Base-by-base conservation (phyloP, 2,888 invertebrate genomes). In the Nomada goodeniana region DNA sequence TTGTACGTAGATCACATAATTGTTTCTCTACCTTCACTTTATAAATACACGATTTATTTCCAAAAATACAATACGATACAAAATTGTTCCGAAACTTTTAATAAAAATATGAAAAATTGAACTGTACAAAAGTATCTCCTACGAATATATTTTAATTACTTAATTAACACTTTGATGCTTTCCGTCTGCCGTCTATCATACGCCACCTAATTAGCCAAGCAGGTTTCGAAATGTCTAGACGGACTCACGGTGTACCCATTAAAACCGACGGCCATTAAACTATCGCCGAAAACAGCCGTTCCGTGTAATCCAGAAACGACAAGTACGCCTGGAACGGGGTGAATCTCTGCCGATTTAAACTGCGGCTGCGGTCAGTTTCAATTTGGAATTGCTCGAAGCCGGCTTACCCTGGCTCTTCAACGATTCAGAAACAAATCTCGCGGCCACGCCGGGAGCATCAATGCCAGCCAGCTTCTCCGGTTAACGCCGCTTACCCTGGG, bases 321-420 rank as follows among this genome's bases (percentile, higher is more conserved):
- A 63, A 69, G 72, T 69, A 68, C 10, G 26, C 65, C 53, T 50
- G 65, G 13, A 61, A 67, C 13, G 23, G 50, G 44, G 50, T 18
- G 57, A 23, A 59, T 65, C 61, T 50, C 50, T 67, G 74, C 76
- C 81, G 80, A 83, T 83, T 83, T 83, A 85, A 85, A 71, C 74
- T 76, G 72, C 76, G 73, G 50, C 71, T 59, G 57, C 76, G 67
- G 65, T 47, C 73, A 53, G 80, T 83, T 86, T 85, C 83, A 85
- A 85, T 86, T 85, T 85, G 76, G 59, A 81, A 85, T 85, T 80
- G 85, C 78, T 65, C 64, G 65, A 67, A 67, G 75, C 67, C 61
- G 23, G 55, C 63, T 57, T 36, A 36, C 36, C 61, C 52, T 52
- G 26, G 47, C 53, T 63, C 53, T 79, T 59, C 76, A 77, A 74